Evolutionary conservation across 1,140 invertebrate species (phyloP).

Genomic region (Paracyclopina nana): DNA sequence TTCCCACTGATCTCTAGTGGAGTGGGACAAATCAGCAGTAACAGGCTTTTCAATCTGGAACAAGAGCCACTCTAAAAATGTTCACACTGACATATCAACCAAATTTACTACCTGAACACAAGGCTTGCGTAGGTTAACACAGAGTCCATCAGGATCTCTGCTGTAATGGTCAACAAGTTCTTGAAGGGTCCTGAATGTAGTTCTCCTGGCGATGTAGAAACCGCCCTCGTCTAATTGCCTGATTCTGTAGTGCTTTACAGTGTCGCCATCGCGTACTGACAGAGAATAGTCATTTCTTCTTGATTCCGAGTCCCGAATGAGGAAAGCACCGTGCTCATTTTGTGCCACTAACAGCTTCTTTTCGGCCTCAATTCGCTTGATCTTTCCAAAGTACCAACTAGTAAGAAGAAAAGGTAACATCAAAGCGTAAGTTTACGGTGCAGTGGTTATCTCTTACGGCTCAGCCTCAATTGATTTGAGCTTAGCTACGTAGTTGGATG

Average conservation of each 20-base stretch:
- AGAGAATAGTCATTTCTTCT: conserved; percentile 92
- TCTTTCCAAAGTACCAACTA: conserved; percentile 99
- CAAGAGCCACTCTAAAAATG: background rate
- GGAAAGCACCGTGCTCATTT: conserved; percentile 94
- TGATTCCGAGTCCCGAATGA: conserved; percentile 82
- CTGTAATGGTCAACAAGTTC: conserved; percentile 94
- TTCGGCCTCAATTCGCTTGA: conserved; percentile 95
- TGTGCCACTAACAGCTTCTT: conserved; percentile 86
- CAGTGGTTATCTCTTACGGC: conserved; percentile 50
- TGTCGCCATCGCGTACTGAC: conserved; percentile 90
- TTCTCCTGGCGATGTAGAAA: conserved; percentile 89
- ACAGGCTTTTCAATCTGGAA: conserved; percentile 83
- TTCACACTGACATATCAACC: background rate
- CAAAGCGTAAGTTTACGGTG: background rate
- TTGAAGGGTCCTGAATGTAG: conserved; percentile 78
- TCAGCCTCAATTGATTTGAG: conserved; percentile 96
- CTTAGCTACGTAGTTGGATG: conserved; percentile 96
- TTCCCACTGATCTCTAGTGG: conserved; percentile 97
- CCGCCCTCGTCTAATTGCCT: conserved; percentile 85
- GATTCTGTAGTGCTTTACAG: conserved; percentile 96
- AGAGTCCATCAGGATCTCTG: conserved; percentile 83
- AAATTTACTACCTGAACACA: conserved; percentile 65
- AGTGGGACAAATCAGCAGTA: conserved; percentile 86
- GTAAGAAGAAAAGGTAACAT: conserved; percentile 29
- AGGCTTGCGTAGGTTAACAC: conserved; percentile 81